Conservation (phyloP, 2,113 vertebrate genomes). For the human (Homo sapiens) region GRCh38 chr11:30744501-30745000, state of each 20-base stretch:
- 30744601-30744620: neutral
- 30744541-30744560: neutral
- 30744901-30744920: neutral
- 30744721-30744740: neutral
- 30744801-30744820: neutral
- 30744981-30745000: neutral
- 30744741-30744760: neutral
- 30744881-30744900: neutral
- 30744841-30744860: neutral
- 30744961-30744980: neutral
- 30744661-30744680: neutral
- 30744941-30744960: neutral
- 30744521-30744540: neutral
- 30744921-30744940: neutral
- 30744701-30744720: neutral
- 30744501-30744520: neutral
- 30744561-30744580: neutral
- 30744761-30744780: neutral
- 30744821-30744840: neutral
- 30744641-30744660: neutral
- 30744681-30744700: neutral
- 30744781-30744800: neutral
- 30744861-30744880: neutral
- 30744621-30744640: neutral
- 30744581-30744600: neutral